Base-by-base conservation (phyloP, 2,797 vertebrate genomes). In the Holocentrus rufus region DNA sequence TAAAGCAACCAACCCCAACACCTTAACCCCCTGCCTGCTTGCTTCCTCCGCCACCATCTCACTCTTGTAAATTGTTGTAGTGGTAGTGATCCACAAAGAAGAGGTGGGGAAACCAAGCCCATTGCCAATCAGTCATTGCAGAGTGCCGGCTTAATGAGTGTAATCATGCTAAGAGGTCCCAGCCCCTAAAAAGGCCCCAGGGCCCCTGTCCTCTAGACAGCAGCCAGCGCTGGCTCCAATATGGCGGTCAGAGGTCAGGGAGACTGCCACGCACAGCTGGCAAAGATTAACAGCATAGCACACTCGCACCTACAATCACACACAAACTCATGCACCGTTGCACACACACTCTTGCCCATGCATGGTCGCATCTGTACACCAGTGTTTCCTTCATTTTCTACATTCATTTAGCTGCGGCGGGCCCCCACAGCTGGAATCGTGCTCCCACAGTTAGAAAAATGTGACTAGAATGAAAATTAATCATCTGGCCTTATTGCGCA, bases 141-240 rank as follows among this genome's bases (percentile, higher is more conserved):
- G 75, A 77, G 71, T 50, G 46, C 69, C 50, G 59, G 50, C 74
- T 80, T 92, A 91, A 92, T 92, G 83, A 88, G 81, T 57, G 76
- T 82, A 90, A 93, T 93, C 88, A 90, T 5, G 42, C 88, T 91
- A 91, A 92, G 86, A 89, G 90, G 84, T 90, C 84, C 85, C 85
- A 85, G 88, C 80, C 85, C 80, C 74, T 58, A 44, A 55, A 55
- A 83, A 75, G 79, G 79, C 82, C 77, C 68, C 61, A 58, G 75
- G 50, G 79, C 68, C 69, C 65, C 64, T 42, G 54, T 74, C 79
- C 65, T 71, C 66, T 77, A 85, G 81, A 74, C 81, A 77, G 76
- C 66, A 81, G 75, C 76, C 80, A 62, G 30, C 68, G 3, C 64
- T 52, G 77, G 74, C 84, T 83, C 74, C 66, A 68, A 22, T 78